Conservation (phyloP, 2,888 invertebrate genomes). For the Zygaena filipendulae region DNA sequence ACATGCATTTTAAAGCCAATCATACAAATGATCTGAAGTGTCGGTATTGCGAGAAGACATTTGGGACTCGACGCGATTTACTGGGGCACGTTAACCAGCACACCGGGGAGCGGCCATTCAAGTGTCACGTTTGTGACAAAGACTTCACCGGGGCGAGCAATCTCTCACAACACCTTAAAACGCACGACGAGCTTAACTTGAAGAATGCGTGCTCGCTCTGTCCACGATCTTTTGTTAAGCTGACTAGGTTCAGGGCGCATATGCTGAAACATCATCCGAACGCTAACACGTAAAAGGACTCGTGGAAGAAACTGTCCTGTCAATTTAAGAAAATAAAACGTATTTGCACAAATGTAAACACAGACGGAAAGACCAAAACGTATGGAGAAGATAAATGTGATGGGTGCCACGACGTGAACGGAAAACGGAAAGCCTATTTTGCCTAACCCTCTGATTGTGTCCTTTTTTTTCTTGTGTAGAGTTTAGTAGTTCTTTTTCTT, state of each 20-base stretch:
- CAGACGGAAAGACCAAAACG: too few species aligned
- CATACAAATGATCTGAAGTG: constrained; percentile 20
- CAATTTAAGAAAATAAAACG: too few species aligned
- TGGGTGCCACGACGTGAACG: too few species aligned
- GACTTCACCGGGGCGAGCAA: constrained; percentile 39
- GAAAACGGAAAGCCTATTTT: too few species aligned
- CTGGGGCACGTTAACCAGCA: constrained; percentile 10
- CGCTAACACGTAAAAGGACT: too few species aligned
- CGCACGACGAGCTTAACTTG: constrained; percentile 32
- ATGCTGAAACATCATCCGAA: constrained; percentile 23
- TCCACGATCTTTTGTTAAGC: constrained; percentile 20
- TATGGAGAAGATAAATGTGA: too few species aligned
- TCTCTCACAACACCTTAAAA: constrained; percentile 38
- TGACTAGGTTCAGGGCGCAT: constrained; percentile 20
- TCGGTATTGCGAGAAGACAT: constrained; percentile 17
- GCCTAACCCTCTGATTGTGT: too few species aligned
- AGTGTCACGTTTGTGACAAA: constrained; percentile 24
- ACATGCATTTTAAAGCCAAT: constrained; percentile 18
- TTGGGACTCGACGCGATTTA: constrained; percentile 11
- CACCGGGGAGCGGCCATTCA: constrained; percentile 7
- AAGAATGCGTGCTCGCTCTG: constrained; percentile 23
- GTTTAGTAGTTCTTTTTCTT: too few species aligned
- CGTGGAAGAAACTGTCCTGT: too few species aligned
- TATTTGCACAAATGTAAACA: too few species aligned
- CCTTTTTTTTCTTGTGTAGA: too few species aligned